Base-by-base conservation (phyloP, 2,888 invertebrate genomes). In the Phragmatobia fuliginosa region DNA sequence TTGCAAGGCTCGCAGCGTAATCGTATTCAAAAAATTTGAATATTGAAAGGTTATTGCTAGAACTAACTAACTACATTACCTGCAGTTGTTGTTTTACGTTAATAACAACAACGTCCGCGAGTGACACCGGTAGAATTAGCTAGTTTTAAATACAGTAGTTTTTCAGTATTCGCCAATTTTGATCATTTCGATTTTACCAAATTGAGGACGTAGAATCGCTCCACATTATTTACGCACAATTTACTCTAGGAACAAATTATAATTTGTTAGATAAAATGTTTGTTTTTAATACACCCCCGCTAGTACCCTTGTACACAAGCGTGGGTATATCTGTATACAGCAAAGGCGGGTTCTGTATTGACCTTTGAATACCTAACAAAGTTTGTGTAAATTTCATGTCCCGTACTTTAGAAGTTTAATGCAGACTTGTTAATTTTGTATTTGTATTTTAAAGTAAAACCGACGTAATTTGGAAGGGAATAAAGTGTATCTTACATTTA, bases 381-480 rank as follows among this genome's bases (percentile, higher is more conserved):
- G 49, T 49, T n/a, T 49, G 49, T 49, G 1, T 49, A 49, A n/a
- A n/a, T 49, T 49, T n/a, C 49, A 21, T 8, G 8, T n/a, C n/a
- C 8, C n/a, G n/a, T n/a, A n/a, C n/a, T 49, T 49, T 10, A 7
- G 21, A n/a, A 49, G n/a, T 49, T 49, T 49, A 49, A 49, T n/a
- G 49, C n/a, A n/a, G 49, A 49, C n/a, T 10, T n/a, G n/a, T n/a
- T n/a, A 10, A 49, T 49, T 49, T 7, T 49, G n/a, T n/a, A 8
- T 49, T 49, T n/a, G 49, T 49, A 2, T 49, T 49, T 49, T 38
- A 18, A 68, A 62, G 62, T 62, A 60, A 32, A 21, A 33, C 41
- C 56, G 41, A 62, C 66, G 41, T 45, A 65, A 73, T 69, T 79
- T 67, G 32, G 49, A 11, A 33, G 14, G 32, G 36, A 67, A 66